Base-by-base conservation (phyloP, 2,113 vertebrate species). In the Nansenia antarctica region DNA sequence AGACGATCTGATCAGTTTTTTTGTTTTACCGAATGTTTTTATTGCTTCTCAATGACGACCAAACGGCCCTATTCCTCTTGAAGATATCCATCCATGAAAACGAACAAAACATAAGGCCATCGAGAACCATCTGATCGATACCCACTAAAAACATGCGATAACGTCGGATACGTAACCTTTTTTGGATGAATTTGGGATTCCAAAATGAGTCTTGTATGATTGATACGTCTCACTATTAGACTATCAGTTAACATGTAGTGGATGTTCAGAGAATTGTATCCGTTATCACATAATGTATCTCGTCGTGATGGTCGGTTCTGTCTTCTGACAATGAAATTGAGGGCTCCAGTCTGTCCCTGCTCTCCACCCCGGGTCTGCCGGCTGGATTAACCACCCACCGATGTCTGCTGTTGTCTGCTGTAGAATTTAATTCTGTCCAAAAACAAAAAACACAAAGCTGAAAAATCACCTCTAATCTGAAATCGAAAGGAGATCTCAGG, bases 111-210 rank as follows among this genome's bases (percentile, higher is more conserved):
- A n/a, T n/a, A n/a, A n/a, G 20, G 32, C 12, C 31, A 61, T 37
- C 59, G 35, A 15, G 8, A 18, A n/a, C 9, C 59, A 37, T 20
- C 52, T 24, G n/a, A 61, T 31, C 53, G 2, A 31, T 32, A 22
- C n/a, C 15, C 22, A n/a, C 31, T 61, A 73, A 35, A 55, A 49
- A 29, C 32, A 26, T 73, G 12, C 75, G 75, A 62, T 86, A 83
- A 64, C 55, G 52, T 67, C n/a, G 73, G 69, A 63, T 9, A 70
- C 67, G 61, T 39, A 42, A 75, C 59, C 73, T 34, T 4, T 53
- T 67, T 61, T 27, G 68, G 58, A 55, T 0, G 63, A 20, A 53
- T 54, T 14, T 55, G 29, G 22, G 42, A 30, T 30, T 58, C 30
- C 57, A 52, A 2, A 3, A 60, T 57, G 69, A 73, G 24, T 14